Conservation (phyloP, 2,888 invertebrate genomes). For the Brachyptera putata region DNA sequence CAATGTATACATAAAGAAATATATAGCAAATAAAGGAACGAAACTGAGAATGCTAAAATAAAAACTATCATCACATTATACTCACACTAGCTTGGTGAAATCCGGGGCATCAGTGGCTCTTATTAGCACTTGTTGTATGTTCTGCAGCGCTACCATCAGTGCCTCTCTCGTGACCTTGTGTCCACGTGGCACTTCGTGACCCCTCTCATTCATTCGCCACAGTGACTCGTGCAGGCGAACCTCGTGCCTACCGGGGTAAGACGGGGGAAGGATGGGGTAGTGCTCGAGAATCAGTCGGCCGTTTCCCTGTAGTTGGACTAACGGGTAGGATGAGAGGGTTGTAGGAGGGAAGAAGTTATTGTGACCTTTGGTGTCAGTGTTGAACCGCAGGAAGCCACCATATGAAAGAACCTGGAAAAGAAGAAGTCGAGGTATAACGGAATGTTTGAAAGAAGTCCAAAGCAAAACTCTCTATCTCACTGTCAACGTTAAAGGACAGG, state of each 20-base stretch:
- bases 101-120: constrained; percentile 64
- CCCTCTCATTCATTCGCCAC: constrained; percentile 65
- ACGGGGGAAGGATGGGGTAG: constrained; percentile 46
- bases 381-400: constrained; percentile 58
- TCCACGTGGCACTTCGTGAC: constrained; percentile 42
- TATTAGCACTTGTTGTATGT: constrained; percentile 74
- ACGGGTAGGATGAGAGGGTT: constrained; percentile 62
- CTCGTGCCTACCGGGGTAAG: constrained; percentile 48
- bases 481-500: no score
- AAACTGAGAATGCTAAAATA: no score
- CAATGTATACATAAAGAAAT: no score
- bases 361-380: constrained; percentile 61
- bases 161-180: constrained; percentile 67
- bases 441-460: no score
- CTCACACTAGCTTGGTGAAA: constrained; percentile 41
- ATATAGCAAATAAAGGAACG: no score
- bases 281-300: constrained; percentile 71
- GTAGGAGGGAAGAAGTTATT: constrained; percentile 50
- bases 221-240: constrained; percentile 68
- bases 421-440: no score
- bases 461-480: no score
- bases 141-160: constrained; percentile 89
- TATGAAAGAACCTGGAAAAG: constrained; percentile 19
- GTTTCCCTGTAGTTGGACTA: constrained; percentile 75
- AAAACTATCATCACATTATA: no score